Base-by-base conservation (phyloP, 2,113 vertebrate genomes). In the Psittacula cyanocephala region DNA sequence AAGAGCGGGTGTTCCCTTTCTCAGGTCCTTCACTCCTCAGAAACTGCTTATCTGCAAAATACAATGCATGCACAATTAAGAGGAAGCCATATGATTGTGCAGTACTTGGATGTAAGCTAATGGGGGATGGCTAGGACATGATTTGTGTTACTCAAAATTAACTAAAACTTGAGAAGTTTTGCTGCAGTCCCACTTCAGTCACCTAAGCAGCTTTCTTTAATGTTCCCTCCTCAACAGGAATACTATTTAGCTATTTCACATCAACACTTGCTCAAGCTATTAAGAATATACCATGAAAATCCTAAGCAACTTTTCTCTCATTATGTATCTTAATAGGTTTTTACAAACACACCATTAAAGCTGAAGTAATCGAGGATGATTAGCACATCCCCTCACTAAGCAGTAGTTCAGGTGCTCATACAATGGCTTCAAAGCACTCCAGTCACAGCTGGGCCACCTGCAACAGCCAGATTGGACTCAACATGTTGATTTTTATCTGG, bases 11-110 rank as follows among this genome's bases (percentile, higher is more conserved):
- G 88, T 17, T 86, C 84, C 59, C 78, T 88, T 88, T 9, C 33
- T 76, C 78, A 43, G 82, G 59, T 64, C 14, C 78, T 67, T 57
- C 63, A 74, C 62, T 71, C 93, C 81, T 89, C 94, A 88, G 65
- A 43, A 81, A 37, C 23, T 11, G 68, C 53, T 92, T 23, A 27
- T 50, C 97, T 97, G 95, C 75, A 96, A 95, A 79, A 96, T 4
- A 97, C 53, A 92, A 75, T 1, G 22, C 25, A 27, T 1, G 25
- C n/a, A 44, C 15, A n/a, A 22, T 59, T 69, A 14, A 69, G 60
- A 72, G 19, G 60, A 17, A 52, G 19, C 52, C 43, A 17, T 3
- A 29, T 17, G 62, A 41, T 1, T 17, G 7, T 13, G 27, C 57
- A 44, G 16, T 17, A 27, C n/a, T 0, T 13, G 64, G 11, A 8